Percentiles rank a stretch among this genome's conserved stretches.
Evolutionary conservation across 2,888 invertebrate genomes (phyloP).

Genomic region (Nemurella pictetii): DNA sequence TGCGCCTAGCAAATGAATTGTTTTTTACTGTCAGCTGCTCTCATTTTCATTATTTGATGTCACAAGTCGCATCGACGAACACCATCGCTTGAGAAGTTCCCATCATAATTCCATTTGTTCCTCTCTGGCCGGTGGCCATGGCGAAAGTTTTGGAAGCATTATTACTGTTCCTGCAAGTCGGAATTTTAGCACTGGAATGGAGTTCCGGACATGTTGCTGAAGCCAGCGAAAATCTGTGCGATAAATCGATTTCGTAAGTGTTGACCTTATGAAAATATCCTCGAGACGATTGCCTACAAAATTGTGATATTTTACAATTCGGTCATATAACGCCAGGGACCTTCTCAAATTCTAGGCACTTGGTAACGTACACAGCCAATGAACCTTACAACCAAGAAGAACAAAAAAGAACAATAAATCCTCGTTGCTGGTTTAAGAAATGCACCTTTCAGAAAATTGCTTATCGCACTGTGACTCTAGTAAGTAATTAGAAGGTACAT

Average conservation of each 20-base stretch:
- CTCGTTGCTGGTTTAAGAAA: too few species aligned
- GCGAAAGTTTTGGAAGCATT: background rate
- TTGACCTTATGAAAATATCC: background rate
- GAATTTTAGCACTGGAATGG: background rate
- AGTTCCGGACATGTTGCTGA: background rate
- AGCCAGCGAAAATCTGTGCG: background rate
- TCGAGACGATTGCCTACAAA: too few species aligned
- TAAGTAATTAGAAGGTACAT: too few species aligned
- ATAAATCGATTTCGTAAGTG: background rate
- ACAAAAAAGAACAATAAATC: too few species aligned
- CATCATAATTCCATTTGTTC: background rate
- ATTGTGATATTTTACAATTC: too few species aligned
- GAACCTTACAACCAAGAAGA: too few species aligned
- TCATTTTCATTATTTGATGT: too few species aligned
- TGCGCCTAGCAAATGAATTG: background rate
- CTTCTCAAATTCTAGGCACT: too few species aligned
- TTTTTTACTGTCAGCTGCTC: background rate
- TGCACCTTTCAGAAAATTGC: too few species aligned
- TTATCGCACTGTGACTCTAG: too few species aligned
- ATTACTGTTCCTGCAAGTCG: background rate
- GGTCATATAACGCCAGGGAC: too few species aligned
- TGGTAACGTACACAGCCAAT: too few species aligned
- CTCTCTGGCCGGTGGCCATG: background rate
- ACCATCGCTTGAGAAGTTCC: background rate
- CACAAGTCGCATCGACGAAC: background rate